Evolutionary conservation across 92 coral and sea anemone species (phyloP), one percentile per base, ranked within the genome.

Genomic region (Epizoanthus scotinus): DNA sequence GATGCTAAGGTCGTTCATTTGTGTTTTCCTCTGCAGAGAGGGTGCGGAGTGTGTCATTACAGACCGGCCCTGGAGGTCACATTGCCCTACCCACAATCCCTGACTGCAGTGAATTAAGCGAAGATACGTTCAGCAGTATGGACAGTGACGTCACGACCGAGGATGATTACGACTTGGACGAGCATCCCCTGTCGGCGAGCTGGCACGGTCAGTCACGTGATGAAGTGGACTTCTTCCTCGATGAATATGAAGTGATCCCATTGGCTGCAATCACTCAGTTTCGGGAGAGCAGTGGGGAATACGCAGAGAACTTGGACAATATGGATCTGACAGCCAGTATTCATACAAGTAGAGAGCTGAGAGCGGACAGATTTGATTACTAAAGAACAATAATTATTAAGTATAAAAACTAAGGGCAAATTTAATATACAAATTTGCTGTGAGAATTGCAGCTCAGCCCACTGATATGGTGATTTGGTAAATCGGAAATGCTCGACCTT

Each of bases 231-330:
- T 84, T 92, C 83, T 77, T 92, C 17, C 86, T 92, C 63, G 97
- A 92, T 62, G 97, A 92, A 19, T 92, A 92, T 83, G 97, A 92
- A 65, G 77, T 92, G 38, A 90, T 92, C 27, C 97, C 97, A 24
- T 65, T 85, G 55, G 89, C 89, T 22, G 81, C 87, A 42, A 86
- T 92, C 1, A 70, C 89, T 6, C 85, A 88, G 54, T 70, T 88
- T 58, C 84, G 53, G 66, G 78, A 79, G 14, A 38, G 31, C 47
- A 77, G 84, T 44, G 78, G 54, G 50, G 50, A 28, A 21, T 75
- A 87, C 26, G 78, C 62, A 5, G 74, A 38, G 86, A 85, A 82
- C 54, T 38, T 75, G 83, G 90, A 77, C n/a, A 83, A 83, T 53
- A 66, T 83, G 18, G 90, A 87, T 9, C 56, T 87, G 15, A 67